Evolutionary conservation across 2,888 invertebrate species (phyloP), one percentile per base, ranked within the genome.

Genomic region (Sminthurides aquaticus): DNA sequence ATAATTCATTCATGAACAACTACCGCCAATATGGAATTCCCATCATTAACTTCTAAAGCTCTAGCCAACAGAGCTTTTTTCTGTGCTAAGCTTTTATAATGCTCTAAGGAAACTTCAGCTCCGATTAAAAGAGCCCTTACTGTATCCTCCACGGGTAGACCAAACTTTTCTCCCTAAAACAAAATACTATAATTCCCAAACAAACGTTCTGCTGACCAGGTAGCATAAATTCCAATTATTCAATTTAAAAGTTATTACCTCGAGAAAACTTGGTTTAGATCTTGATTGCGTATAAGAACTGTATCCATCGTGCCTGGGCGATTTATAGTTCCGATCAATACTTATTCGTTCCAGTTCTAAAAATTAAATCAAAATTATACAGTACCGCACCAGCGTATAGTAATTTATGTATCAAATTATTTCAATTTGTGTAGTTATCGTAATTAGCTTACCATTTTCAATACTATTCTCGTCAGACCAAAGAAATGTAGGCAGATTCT

Each of bases 31-130:
- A 90, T 86, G 26, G 87, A 84, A 82, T 90, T 88, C 26, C 91
- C 91, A 79, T 89, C 87, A 3, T 87, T 87, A 60, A 85, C 82
- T 28, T 82, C 81, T 29, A 90, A 79, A 0, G 90, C 86, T 66
- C 85, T 85, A 75, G 90, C 87, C 8, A 91, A 76, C 18, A 91
- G 77, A 66, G 84, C 81, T 48, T 85, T 84, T 79, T 91, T 91
- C 71, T 85, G 86, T 52, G 76, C 75, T 22, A 81, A 73, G 11
- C 81, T 80, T 69, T 76, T 83, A 80, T 78, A 90, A 28, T 77
- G 76, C 74, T 83, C 82, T 54, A 84, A 76, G 1, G 81, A 78
- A 73, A 80, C 82, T 3, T 81, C 80, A 57, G 81, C 79, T 0
- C 82, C 82, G 28, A 81, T 75, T 63, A 83, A 77, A 76, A 84